Conservation (phyloP, 2,113 vertebrate genomes). For the Hoplias malabaricus region DNA sequence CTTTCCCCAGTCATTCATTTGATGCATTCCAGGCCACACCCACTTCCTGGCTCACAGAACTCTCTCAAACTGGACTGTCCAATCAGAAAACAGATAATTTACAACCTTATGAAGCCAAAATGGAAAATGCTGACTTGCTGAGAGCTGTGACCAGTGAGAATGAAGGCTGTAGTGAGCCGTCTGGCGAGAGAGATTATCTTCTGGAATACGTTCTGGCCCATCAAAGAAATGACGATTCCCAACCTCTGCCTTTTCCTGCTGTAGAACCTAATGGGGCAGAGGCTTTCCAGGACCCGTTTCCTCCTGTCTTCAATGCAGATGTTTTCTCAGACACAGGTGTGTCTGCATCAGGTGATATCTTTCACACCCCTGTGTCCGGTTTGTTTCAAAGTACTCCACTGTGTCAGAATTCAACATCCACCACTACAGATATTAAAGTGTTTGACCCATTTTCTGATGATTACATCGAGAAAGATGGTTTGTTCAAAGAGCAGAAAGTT, state of each 20-base stretch:
- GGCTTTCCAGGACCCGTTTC: not conserved
- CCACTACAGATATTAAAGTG: not conserved
- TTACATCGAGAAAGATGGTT: not conserved
- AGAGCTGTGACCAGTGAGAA: slow-evolving; percentile 9
- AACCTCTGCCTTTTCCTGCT: not conserved
- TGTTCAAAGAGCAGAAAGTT: not conserved
- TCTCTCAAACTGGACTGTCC: not conserved
- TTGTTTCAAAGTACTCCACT: slow-evolving; percentile 1
- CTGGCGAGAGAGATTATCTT: not conserved
- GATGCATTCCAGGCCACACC: not conserved
- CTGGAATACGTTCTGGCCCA: slow-evolving; percentile 34
- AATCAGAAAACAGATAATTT: slow-evolving; percentile 23
- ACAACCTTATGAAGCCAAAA: not conserved
- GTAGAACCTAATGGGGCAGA: not conserved
- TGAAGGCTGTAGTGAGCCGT: not conserved
- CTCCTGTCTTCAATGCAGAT: not conserved
- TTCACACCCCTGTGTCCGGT: not conserved
- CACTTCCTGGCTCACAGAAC: not conserved
- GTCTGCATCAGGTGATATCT: not conserved
- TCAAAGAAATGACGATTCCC: not conserved
- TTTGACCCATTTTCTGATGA: slow-evolving; percentile 8
- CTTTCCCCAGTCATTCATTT: not conserved
- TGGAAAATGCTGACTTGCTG: not conserved
- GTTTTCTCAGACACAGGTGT: not conserved
- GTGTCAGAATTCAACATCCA: not conserved